Base-by-base conservation (phyloP, 2,888 invertebrate genomes). In the Coelinius sp. region DNA sequence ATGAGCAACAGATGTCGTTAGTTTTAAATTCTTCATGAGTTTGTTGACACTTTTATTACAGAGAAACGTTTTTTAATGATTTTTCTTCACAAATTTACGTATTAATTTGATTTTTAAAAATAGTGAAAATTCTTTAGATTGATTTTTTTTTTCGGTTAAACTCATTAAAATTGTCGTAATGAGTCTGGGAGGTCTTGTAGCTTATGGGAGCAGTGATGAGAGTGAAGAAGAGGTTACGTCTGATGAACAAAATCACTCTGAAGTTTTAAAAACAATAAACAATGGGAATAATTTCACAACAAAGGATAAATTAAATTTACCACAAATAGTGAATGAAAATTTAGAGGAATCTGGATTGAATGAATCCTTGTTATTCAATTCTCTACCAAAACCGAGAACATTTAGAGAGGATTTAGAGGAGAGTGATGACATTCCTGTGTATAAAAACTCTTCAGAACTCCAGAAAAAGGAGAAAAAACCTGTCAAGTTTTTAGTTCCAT, bases 401-500 rank as follows among this genome's bases (percentile, higher is more conserved):
- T 69, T 46, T 22, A 59, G 73, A 1, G 64, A 73, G 14, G 71
- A 89, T 46, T 44, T 79, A 0, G 92, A 93, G 75, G 92, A 93
- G 75, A 92, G 93, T 78, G 92, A 93, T 84, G 92, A 92, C 76
- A 91, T 92, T 78, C 82, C 81, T 3, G 73, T 76, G 0, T 10
- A 12, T 4, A 41, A 12, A 41, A 41, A 1, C 41, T 1, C 41
- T 41, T 59, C 59, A 22, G 79, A 78, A 41, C 82, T 82, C 63
- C 68, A 64, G 1, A 83, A 83, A 71, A 84, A 80, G 24, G 86
- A 81, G 12, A 87, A 89, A 88, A 76, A 89, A 46, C 85, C 91
- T 70, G 91, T 92, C 0, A 92, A 91, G 85, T 94, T 94, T 76
- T 90, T 90, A 49, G 91, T 94, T 64, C 94, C 94, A 0, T 92